Conservation (phyloP, 2,888 invertebrate species). For the Nymphalis urticae region DNA sequence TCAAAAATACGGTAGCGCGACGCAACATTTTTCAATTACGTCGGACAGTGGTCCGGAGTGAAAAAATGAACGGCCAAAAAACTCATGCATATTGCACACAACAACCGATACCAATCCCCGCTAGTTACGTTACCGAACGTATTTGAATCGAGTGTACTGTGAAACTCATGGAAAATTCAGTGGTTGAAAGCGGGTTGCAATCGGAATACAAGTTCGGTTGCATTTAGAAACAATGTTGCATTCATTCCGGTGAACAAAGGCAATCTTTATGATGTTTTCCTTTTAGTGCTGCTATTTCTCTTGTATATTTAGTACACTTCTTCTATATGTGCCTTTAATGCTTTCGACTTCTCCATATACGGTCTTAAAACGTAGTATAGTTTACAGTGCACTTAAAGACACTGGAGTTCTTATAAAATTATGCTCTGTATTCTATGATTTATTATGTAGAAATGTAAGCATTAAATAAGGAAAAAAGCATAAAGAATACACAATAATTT, state of each 20-base stretch:
- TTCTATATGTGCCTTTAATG: constrained; percentile 8
- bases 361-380: neutral
- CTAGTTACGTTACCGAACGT: constrained; percentile 63
- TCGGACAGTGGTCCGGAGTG: constrained; percentile 57
- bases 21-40: constrained; percentile 69
- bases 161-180: constrained; percentile 71
- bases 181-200: constrained; percentile 72
- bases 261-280: constrained; percentile 42
- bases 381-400: constrained; percentile 3
- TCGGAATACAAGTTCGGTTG: constrained; percentile 65
- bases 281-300: constrained; percentile 48
- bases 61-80: constrained; percentile 73
- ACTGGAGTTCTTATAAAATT: neutral
- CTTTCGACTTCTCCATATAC: neutral
- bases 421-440: neutral
- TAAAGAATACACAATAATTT: neutral
- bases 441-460: neutral
- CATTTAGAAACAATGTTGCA: constrained; percentile 57
- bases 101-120: constrained; percentile 73
- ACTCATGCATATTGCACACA: constrained; percentile 74
- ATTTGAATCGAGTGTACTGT: constrained; percentile 24
- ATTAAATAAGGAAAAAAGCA: constrained; percentile 5
- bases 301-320: constrained; percentile 15
- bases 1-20: constrained; percentile 39
- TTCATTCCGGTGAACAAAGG: constrained; percentile 52